A percentile compares a stretch with the other conserved stretches of the same genome.
Conservation (phyloP, 2,797 vertebrate genomes). For the Tolypeutes matacus region DNA sequence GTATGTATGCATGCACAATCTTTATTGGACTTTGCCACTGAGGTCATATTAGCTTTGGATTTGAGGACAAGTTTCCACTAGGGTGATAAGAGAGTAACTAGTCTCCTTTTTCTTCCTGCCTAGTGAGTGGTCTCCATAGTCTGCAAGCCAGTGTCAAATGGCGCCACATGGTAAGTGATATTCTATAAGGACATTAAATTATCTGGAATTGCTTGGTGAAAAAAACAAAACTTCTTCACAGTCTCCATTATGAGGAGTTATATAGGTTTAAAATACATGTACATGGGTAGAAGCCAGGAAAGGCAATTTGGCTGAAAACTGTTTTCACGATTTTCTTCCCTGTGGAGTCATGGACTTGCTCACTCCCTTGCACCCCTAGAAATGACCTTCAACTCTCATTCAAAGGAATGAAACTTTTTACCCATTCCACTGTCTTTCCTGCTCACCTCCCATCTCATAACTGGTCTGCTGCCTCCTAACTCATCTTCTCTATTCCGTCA, state of each 20-base stretch:
- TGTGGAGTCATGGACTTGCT: neutral
- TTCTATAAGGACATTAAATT: neutral
- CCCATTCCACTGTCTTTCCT: neutral
- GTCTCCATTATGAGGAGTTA: neutral
- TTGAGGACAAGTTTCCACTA: neutral
- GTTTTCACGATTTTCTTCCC: neutral
- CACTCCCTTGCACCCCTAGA: neutral
- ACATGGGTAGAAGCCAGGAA: neutral
- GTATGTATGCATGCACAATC: neutral
- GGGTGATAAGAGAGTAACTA: neutral
- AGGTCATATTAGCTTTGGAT: neutral
- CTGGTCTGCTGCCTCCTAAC: neutral
- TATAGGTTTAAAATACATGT: neutral
- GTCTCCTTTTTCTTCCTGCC: neutral
- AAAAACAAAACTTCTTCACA: neutral
- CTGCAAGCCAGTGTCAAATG: neutral
- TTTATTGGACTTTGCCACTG: neutral
- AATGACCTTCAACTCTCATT: neutral
- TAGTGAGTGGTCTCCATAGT: neutral
- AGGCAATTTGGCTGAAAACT: neutral
- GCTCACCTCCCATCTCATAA: neutral
- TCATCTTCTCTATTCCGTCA: neutral
- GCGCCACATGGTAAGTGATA: constrained; percentile 62
- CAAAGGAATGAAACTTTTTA: neutral
- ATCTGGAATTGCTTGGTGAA: neutral